Evolutionary conservation across 2,113 vertebrate species (phyloP).

Genomic region (Gnathonemus echidnorhynchus): DNA sequence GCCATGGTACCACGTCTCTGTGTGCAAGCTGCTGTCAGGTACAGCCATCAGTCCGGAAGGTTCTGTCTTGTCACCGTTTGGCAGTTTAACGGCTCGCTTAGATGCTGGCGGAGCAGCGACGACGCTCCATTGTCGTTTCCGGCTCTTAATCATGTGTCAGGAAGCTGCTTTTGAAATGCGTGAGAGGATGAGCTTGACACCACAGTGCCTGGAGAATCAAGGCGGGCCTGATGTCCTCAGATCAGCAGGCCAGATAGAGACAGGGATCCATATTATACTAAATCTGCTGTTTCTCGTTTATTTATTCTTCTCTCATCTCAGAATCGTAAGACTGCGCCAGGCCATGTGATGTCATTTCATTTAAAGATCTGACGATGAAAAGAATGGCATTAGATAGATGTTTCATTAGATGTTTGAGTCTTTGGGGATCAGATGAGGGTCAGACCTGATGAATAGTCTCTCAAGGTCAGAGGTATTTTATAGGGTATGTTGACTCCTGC

Average conservation of each 20-base stretch:
- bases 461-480: slow-evolving; percentile 5
- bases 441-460: not conserved
- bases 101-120: not conserved
- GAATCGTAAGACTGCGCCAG: not conserved
- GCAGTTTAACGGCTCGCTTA: not conserved
- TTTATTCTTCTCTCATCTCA: not conserved
- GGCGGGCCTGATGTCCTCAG: not conserved
- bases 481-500: not conserved
- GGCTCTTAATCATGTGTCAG: not conserved
- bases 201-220: too few species aligned
- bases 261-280: not conserved
- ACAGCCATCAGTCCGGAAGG: not conserved
- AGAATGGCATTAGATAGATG: not conserved
- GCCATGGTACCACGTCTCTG: not conserved
- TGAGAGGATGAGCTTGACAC: not conserved
- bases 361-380: not conserved
- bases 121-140: not conserved
- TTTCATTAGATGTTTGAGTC: not conserved
- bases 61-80: not conserved
- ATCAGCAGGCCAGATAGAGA: not conserved
- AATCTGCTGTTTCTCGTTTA: not conserved
- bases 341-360: not conserved
- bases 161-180: not conserved
- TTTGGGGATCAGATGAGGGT: not conserved
- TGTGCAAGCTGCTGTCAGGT: not conserved